A percentile compares a stretch with the other conserved stretches of the same genome.
These are phyloP conservation scores for Cheilosia soror DNA, from an alignment of 2,888 invertebrate species.

Conservation along the genomic window DNA sequence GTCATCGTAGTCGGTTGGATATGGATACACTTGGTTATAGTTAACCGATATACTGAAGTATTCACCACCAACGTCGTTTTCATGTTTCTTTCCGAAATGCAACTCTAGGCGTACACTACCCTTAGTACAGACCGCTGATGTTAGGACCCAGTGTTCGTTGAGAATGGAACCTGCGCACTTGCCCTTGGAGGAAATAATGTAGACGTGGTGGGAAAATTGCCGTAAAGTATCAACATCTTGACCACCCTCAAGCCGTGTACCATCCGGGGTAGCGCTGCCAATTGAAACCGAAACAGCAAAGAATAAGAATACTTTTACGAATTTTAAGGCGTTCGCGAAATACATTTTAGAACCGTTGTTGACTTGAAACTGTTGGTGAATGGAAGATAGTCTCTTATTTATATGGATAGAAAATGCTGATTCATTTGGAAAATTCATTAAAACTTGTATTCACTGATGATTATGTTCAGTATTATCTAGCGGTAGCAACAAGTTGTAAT, in stretches of 20 bases:
- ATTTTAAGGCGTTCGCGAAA: background rate
- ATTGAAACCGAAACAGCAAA: background rate
- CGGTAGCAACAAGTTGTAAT: too few species aligned
- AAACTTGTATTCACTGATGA: too few species aligned
- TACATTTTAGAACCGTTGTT: conserved; percentile 5
- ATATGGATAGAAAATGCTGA: background rate
- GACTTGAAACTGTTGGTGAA: background rate
- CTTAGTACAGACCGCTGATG: conserved; percentile 47
- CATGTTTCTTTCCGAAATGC: conserved; percentile 28
- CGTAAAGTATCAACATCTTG: conserved; percentile 54
- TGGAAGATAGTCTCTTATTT: background rate
- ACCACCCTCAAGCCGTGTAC: conserved; percentile 46
- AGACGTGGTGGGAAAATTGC: conserved; percentile 66
- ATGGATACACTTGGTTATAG: conserved; percentile 24
- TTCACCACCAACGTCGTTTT: background rate
- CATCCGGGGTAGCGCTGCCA: background rate
- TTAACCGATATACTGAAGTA: conserved; percentile 47
- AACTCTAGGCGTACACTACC: conserved; percentile 19
- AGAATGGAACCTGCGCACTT: conserved; percentile 68
- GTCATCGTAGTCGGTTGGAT: conserved; percentile 65
- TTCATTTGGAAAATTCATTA: too few species aligned
- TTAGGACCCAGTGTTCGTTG: conserved; percentile 55
- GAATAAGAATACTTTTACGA: background rate
- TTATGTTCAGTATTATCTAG: too few species aligned
- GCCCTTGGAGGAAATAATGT: background rate